phyloP scores from a whole-genome alignment of 2,888 invertebrate genomes.

The Monoplex corrugatus region DNA sequence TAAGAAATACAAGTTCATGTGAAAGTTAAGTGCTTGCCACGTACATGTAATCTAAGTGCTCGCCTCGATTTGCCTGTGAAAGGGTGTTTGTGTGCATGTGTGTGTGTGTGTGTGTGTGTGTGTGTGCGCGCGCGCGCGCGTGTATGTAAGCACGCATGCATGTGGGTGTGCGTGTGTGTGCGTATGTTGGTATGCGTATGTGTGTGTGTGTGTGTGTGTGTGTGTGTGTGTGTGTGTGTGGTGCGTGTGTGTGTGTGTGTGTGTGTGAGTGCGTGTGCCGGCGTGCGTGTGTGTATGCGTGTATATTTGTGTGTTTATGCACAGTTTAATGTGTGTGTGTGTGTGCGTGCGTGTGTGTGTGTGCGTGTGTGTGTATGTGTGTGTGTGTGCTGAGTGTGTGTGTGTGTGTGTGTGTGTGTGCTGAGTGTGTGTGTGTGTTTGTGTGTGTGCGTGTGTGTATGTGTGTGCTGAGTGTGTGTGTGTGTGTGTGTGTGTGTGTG shows the following conservation, averaged over 20 bases:
- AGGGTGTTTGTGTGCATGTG: neutral
- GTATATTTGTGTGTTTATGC: neutral
- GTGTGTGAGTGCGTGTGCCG: neutral
- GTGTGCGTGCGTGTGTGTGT: slow-evolving; percentile 21
- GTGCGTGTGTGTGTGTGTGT: slow-evolving; percentile 9
- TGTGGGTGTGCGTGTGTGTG: neutral
- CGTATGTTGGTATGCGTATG: neutral
- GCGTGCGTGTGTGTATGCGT: neutral
- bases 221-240: no score
- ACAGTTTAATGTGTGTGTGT: neutral
- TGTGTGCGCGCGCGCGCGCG: neutral
- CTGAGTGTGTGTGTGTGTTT: no score
- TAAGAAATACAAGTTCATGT: no score
- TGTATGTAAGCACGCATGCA: no score
- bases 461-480: no score
- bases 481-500: no score
- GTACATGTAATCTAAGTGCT: neutral
- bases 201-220: no score
- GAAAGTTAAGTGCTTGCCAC: no score
- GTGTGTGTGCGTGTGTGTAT: no score
- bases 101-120: slow-evolving; percentile 2
- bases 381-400: neutral
- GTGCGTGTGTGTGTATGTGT: slow-evolving; percentile 19
- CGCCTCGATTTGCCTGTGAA: neutral
- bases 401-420: no score